These are phyloP conservation scores for Mungos mungo DNA, from an alignment of 2,113 vertebrate species.

Conservation along the genomic window DNA sequence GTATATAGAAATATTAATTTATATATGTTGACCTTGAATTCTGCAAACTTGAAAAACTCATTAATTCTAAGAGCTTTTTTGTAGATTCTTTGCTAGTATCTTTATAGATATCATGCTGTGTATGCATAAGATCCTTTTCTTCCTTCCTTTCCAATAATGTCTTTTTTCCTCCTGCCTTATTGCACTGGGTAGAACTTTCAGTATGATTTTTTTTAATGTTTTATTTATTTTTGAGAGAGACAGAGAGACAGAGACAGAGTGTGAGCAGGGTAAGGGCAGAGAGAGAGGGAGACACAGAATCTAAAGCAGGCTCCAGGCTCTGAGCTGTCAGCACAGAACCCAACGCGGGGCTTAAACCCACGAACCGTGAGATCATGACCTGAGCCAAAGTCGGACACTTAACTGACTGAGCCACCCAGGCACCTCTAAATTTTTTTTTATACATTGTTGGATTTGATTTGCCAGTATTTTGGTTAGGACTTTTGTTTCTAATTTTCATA, in stretches of 20 bases:
- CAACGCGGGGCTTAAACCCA: no score
- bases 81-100: background rate
- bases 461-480: background rate
- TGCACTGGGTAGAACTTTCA: background rate
- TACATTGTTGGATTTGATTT: background rate
- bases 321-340: no score
- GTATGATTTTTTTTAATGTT: background rate
- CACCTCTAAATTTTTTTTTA: background rate
- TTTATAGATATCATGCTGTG: background rate
- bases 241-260: no score
- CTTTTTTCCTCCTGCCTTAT: background rate
- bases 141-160: background rate
- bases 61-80: background rate
- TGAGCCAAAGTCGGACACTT: no score
- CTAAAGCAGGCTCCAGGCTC: no score
- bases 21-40: background rate
- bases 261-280: no score
- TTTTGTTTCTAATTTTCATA: background rate
- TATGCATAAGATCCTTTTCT: background rate
- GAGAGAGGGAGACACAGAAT: no score
- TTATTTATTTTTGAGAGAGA: no score
- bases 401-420: no score
- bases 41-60: background rate
- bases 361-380: no score
- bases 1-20: background rate